Conservation (phyloP, 2,113 vertebrate genomes). For the Fulica atra region DNA sequence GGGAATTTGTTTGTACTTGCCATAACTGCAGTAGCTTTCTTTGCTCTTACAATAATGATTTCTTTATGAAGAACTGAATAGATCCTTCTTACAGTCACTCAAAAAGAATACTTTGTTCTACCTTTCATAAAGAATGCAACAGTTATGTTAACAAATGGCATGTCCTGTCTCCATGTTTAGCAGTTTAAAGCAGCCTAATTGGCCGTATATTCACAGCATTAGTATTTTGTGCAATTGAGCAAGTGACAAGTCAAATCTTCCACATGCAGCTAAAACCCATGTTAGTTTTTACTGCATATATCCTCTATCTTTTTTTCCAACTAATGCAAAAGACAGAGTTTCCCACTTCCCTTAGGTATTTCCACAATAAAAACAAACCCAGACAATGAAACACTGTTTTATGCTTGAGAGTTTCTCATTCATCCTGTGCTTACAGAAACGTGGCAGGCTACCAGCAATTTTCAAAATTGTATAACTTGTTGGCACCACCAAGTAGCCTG, state of each 20-base stretch:
- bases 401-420: conserved; percentile 55
- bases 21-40: conserved; percentile 16
- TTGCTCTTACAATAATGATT: conserved; percentile 35
- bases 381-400: conserved; percentile 60
- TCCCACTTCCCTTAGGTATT: conserved; percentile 50
- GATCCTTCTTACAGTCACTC: conserved; percentile 39
- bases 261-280: not conserved
- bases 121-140: conserved; percentile 49
- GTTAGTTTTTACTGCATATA: conserved; percentile 3
- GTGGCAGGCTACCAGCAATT: conserved; percentile 58
- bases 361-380: conserved; percentile 55
- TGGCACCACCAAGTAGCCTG: conserved; percentile 23
- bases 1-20: conserved; percentile 56
- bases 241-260: conserved; percentile 58
- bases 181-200: conserved; percentile 57
- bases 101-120: conserved; percentile 57
- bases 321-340: conserved; percentile 41
- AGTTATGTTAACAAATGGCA: conserved; percentile 55
- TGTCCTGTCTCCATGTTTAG: conserved; percentile 48
- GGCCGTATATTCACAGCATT: not conserved
- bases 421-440: not conserved
- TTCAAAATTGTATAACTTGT: conserved; percentile 12
- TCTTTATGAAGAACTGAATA: conserved; percentile 55
- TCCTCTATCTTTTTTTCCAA: not conserved
- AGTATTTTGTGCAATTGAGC: conserved; percentile 56